Evolutionary conservation across 1,140 invertebrate species (phyloP).

Genomic region (Samia ricini): DNA sequence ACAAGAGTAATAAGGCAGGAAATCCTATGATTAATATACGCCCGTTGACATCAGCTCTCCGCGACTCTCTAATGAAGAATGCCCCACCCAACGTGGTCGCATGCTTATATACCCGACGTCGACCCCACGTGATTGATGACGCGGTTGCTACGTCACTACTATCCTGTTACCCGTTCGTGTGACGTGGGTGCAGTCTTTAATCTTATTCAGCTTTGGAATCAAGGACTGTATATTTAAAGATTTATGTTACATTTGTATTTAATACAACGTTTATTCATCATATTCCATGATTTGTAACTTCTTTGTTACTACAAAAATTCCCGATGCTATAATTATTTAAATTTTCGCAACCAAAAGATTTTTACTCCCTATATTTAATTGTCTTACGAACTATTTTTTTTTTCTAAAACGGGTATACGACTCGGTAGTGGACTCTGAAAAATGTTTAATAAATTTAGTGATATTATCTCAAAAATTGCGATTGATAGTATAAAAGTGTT

Average conservation of each 20-base stretch:
- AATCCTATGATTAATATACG: constrained; percentile 53
- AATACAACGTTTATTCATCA: not conserved
- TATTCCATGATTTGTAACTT: too few relatives aligned
- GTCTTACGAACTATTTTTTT: too few relatives aligned
- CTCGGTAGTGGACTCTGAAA: too few relatives aligned
- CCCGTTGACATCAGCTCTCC: constrained; percentile 38
- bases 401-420: too few relatives aligned
- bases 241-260: not conserved
- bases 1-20: constrained; percentile 40
- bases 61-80: constrained; percentile 51
- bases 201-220: constrained; percentile 6
- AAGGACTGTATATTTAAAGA: not conserved
- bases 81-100: constrained; percentile 30
- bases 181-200: constrained; percentile 52
- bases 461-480: too few relatives aligned
- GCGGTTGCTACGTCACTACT: constrained; percentile 41
- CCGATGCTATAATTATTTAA: too few relatives aligned
- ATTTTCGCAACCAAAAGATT: too few relatives aligned
- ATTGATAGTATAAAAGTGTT: not conserved
- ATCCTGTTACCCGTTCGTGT: constrained; percentile 28
- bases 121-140: constrained; percentile 59
- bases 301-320: not conserved
- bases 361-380: too few relatives aligned
- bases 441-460: too few relatives aligned
- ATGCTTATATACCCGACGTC: constrained; percentile 33